phyloP scores from a whole-genome alignment of 2,888 invertebrate genomes.

The Sycophila texana region DNA sequence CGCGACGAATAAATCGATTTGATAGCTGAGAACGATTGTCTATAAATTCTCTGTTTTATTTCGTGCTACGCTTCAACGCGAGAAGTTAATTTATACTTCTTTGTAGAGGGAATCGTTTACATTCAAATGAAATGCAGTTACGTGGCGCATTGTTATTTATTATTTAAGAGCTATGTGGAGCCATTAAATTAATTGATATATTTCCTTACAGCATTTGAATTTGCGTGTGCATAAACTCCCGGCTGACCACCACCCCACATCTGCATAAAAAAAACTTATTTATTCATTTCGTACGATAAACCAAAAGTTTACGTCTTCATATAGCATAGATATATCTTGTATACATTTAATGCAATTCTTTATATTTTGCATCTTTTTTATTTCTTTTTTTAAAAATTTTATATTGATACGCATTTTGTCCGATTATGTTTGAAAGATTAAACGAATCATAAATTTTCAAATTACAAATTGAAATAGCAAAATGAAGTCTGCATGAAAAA shows the following conservation, averaged over 20 bases:
- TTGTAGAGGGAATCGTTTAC: not conserved
- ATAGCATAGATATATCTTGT: no score
- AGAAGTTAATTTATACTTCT: not conserved
- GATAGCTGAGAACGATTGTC: slow-evolving; percentile 3
- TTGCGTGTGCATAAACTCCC: not conserved
- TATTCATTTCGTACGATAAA: no score
- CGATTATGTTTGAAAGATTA: no score
- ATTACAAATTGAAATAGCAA: no score
- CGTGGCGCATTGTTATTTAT: slow-evolving; percentile 2
- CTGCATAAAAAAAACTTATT: not conserved
- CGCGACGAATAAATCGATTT: slow-evolving; percentile 2
- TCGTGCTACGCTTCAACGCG: not conserved
- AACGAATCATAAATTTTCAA: no score
- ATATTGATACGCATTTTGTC: no score
- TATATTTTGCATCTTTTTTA: no score
- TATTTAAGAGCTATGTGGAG: slow-evolving; percentile 9
- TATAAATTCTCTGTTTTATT: not conserved
- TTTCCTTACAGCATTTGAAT: not conserved
- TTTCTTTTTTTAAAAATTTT: no score
- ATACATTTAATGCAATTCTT: no score
- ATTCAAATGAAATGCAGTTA: not conserved
- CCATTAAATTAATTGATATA: slow-evolving; percentile 24
- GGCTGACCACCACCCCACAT: not conserved
- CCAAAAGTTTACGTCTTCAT: no score
- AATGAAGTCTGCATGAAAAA: no score